Percentiles rank a stretch among this genome's conserved stretches.
phyloP scores from a whole-genome alignment of 2,797 vertebrate species.

The Ptychobarbus kaznakovi region DNA sequence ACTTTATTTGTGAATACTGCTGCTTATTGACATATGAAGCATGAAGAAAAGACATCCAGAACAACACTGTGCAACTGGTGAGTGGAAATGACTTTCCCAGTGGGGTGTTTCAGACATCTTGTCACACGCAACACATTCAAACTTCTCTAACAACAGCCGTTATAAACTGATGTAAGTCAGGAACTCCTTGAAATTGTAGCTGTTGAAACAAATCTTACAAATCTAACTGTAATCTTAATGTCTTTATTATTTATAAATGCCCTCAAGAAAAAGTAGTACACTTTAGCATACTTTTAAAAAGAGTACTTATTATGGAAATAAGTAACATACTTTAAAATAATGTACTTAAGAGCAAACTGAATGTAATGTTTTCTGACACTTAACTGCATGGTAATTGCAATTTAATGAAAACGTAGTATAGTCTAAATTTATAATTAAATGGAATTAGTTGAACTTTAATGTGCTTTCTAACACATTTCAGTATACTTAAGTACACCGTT shows the following conservation, averaged over 20 bases:
- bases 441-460: not conserved
- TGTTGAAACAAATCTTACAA: not conserved
- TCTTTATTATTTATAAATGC: not conserved
- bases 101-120: constrained; percentile 2
- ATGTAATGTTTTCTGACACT: constrained; percentile 1
- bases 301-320: not conserved
- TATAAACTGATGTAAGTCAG: not conserved
- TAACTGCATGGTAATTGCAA: not conserved
- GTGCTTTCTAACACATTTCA: not conserved
- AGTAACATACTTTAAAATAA: not conserved
- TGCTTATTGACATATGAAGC: constrained; percentile 46
- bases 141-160: not conserved
- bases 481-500: not conserved
- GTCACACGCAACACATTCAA: not conserved
- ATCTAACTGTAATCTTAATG: not conserved
- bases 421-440: not conserved
- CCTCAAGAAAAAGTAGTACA: not conserved
- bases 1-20: constrained; percentile 47
- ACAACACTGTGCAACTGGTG: constrained; percentile 23
- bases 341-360: not conserved
- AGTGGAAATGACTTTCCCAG: constrained; percentile 26
- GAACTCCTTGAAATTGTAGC: not conserved
- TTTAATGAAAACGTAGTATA: not conserved
- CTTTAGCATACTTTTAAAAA: not conserved
- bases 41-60: constrained; percentile 28